phyloP scores from a whole-genome alignment of 1,140 invertebrate genomes.

The Panonychus citri region DNA sequence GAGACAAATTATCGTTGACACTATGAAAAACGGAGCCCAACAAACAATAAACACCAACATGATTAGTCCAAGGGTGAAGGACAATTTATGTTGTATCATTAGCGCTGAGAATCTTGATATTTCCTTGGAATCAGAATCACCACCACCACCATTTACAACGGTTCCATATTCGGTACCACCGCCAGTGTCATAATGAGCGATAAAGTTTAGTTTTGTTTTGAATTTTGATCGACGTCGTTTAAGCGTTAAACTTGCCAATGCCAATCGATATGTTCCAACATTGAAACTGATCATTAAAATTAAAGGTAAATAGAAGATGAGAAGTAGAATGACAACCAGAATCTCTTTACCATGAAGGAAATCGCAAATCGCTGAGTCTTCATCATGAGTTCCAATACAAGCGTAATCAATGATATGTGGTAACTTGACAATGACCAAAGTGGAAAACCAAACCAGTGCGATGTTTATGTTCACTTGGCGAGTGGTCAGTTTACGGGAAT shows the following conservation, averaged over 20 bases:
- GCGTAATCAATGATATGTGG: not conserved
- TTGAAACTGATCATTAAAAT: not conserved
- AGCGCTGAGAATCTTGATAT: not conserved
- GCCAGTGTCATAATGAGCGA: too few relatives aligned
- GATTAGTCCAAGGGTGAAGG: not conserved
- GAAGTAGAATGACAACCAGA: not conserved
- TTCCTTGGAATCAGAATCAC: not conserved
- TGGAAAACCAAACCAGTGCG: constrained; percentile 3
- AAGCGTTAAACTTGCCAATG: not conserved
- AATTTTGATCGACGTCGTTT: not conserved
- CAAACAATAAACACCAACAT: constrained; percentile 14
- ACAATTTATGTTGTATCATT: not conserved
- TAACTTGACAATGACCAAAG: not conserved
- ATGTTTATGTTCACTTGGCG: not conserved
- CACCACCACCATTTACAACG: not conserved
- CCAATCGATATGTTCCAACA: not conserved
- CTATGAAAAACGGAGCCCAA: constrained; percentile 14
- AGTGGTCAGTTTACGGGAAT: not conserved
- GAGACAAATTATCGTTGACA: not conserved
- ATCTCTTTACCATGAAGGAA: not conserved
- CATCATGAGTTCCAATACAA: not conserved
- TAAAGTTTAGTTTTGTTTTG: not conserved
- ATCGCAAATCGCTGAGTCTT: not conserved
- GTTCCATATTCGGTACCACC: too few relatives aligned
- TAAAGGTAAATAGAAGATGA: not conserved